phyloP scores from a whole-genome alignment of 1,140 invertebrate genomes.

The Drosophila burlai region DNA sequence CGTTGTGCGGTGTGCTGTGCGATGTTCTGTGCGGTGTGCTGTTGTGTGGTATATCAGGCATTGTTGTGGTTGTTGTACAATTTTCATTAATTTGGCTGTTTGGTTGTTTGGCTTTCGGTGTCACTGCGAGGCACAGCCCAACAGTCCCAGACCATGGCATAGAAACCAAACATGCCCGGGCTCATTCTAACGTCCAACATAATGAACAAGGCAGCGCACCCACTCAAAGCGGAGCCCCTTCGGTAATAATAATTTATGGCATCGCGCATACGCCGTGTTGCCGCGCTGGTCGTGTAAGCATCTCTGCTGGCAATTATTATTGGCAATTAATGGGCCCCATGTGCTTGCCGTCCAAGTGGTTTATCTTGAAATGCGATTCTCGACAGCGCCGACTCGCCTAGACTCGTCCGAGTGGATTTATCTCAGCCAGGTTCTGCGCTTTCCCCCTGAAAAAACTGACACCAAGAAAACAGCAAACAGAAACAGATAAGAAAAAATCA shows the following conservation, averaged over 20 bases:
- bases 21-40: not conserved
- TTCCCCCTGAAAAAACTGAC: not conserved
- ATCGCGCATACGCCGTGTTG: conserved; percentile 54
- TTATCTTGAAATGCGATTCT: conserved; percentile 68
- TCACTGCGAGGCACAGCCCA: conserved; percentile 37
- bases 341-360: conserved; percentile 61
- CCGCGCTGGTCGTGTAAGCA: conserved; percentile 26
- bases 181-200: conserved; percentile 53
- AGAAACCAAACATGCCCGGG: conserved; percentile 46
- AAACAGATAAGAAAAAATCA: conserved; percentile 3
- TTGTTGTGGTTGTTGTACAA: conserved; percentile 22
- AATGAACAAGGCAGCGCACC: conserved; percentile 50
- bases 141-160: conserved; percentile 75
- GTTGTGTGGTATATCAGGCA: not conserved
- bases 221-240: conserved; percentile 31
- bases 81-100: conserved; percentile 50
- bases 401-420: conserved; percentile 35
- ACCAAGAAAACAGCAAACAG: not conserved
- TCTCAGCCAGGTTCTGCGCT: conserved; percentile 7
- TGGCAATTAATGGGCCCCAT: conserved; percentile 68
- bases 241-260: conserved; percentile 58
- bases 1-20: not conserved
- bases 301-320: conserved; percentile 59
- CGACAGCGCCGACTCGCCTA: conserved; percentile 15
- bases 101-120: conserved; percentile 37